Evolutionary conservation across 2,888 invertebrate species (phyloP).

Genomic region (Drosophila kambysellisi): DNA sequence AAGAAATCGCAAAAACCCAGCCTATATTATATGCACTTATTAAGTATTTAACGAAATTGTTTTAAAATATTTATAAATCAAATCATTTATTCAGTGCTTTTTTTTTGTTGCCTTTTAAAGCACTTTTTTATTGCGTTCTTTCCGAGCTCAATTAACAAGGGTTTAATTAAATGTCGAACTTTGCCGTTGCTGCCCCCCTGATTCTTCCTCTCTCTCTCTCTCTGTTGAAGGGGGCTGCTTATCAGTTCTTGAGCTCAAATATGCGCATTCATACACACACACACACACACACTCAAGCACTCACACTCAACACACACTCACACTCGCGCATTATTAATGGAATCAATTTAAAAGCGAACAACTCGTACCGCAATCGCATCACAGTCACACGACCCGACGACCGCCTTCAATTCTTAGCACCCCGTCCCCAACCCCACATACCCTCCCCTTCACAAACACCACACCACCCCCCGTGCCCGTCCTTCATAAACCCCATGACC

Average conservation of each 20-base stretch:
- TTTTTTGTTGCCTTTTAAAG: slow-evolving; percentile 2
- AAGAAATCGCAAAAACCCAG: slow-evolving; percentile 2
- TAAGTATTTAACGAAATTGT: slow-evolving; percentile 18
- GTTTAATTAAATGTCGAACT: slow-evolving; percentile 52
- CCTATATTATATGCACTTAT: neutral
- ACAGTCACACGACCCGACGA: slow-evolving; percentile 66
- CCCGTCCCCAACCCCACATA: neutral
- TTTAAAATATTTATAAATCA: slow-evolving; percentile 27
- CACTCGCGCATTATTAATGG: slow-evolving; percentile 50
- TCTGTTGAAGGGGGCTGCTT: slow-evolving; percentile 20
- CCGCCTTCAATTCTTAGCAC: slow-evolving; percentile 33
- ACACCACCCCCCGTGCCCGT: neutral
- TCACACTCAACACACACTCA: slow-evolving; percentile 2
- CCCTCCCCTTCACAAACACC: neutral
- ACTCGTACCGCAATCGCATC: slow-evolving; percentile 61
- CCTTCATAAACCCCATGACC: slow-evolving; percentile 4
- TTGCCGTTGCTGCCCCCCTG: neutral
- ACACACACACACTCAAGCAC: neutral
- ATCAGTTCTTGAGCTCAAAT: slow-evolving; percentile 38
- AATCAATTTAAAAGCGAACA: slow-evolving; percentile 63
- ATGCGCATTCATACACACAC: slow-evolving; percentile 30
- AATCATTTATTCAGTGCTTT: neutral
- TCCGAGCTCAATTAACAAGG: slow-evolving; percentile 39
- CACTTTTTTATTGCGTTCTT: slow-evolving; percentile 32
- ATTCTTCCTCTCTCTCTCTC: neutral